Evolutionary conservation across 2,888 invertebrate genomes (phyloP), one percentile per base, ranked within the genome.

Genomic region (Epicampocera succincta): DNA sequence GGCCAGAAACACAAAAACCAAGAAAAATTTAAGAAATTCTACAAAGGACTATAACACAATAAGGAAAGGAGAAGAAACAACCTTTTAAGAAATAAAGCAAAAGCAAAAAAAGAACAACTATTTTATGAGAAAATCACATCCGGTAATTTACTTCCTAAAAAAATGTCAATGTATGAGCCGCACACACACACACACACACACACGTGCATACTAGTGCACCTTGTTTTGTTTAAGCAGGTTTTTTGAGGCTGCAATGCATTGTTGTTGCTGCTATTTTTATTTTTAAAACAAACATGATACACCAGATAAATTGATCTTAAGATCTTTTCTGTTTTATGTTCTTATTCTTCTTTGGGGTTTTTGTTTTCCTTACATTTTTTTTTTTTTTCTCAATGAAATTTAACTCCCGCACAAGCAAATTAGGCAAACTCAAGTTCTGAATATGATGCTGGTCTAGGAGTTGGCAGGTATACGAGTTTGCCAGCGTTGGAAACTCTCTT

Each of bases 121-220:
- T 84, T 80, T 73, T 86, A 88, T 86, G 85, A 87, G 87, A 86
- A 88, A 87, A 89, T 89, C 90, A 89, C 89, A 89, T 89, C 89
- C 89, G 89, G 89, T 88, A 87, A 88, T 89, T 88, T 88, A 87
- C 89, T 89, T 89, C 89, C 90, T 87, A 87, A 85, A 86, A 85
- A 86, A 86, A 87, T 89, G 88, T 88, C 85, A 42, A 52, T 65
- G 75, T 68, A 58, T 76, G 12, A 46, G 72, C 68, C 42, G 9
- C 5, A 15, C 25, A 8, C 19, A 3, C 21, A 25, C 42, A 44
- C 21, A 68, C 50, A 48, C n/a, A 63, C 48, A 78, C 19, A 25
- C 15, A 25, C 4, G 42, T 38, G 56, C 38, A 52, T 56, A 44
- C 56, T 50, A 60, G 77, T 40, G 76, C 80, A 80, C 76, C 80